phyloP scores from a whole-genome alignment of 2,113 vertebrate species.

The Zosterops pallidus region DNA sequence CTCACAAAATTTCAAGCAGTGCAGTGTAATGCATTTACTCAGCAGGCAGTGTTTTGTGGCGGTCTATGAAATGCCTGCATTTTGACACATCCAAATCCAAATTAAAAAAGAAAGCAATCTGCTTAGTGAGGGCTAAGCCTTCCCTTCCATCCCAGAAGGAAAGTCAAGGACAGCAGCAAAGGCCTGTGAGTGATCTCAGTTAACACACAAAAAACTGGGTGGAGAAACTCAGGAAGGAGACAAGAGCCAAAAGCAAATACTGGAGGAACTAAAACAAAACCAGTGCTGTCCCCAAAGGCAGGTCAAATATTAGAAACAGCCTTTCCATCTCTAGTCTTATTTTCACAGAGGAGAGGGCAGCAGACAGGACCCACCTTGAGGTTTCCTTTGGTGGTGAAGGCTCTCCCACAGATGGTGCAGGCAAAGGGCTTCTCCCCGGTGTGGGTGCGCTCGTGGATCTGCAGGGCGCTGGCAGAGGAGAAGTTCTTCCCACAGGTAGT shows the following conservation, averaged over 20 bases:
- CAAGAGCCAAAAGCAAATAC: neutral
- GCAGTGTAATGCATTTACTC: neutral
- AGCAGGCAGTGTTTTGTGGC: neutral
- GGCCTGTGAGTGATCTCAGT: neutral
- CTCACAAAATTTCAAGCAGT: neutral
- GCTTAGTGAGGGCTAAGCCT: neutral
- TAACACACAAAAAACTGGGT: neutral
- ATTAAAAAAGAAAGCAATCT: neutral
- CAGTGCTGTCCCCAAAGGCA: neutral
- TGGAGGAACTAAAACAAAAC: neutral
- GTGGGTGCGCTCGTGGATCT: constrained; percentile 96
- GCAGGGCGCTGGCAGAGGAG: constrained; percentile 93
- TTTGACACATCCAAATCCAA: neutral
- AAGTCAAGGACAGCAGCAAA: neutral
- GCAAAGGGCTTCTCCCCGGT: constrained; percentile 97
- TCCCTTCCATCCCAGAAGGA: neutral
- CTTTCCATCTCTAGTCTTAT: neutral
- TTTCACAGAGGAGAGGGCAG: neutral
- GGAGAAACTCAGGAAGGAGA: neutral
- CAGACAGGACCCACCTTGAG: constrained; percentile 81
- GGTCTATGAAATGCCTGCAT: neutral
- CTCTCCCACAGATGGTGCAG: constrained; percentile 92
- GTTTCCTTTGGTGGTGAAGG: constrained; percentile 97
- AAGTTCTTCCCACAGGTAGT: constrained; percentile 91
- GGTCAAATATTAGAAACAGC: neutral